Evolutionary conservation across 2,797 vertebrate species (phyloP), one percentile per base, ranked within the genome.

Genomic region (Glyptemys insculpta): DNA sequence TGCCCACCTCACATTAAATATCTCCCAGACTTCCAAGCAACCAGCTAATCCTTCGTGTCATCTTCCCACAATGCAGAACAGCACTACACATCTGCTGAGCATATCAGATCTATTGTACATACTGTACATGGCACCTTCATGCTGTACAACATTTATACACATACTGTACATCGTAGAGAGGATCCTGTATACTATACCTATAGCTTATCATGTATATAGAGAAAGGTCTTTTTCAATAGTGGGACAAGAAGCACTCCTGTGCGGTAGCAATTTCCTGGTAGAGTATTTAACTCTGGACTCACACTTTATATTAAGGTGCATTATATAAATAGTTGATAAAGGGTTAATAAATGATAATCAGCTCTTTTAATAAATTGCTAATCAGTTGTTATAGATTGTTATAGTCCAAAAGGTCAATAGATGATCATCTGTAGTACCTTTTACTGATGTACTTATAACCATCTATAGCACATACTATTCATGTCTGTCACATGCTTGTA

Each of bases 221-320:
- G 50, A 15, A 37, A 49, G 44, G n/a, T 23, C 72, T 2, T 5
- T 56, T 76, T 88, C 80, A 59, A 5, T 34, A 65, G 81, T 85
- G 57, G 79, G 47, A 37, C 44, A 1, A 5, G 41, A 78, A 81
- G 72, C 5, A 59, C 85, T 76, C 44, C 83, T 88, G 41, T 44
- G 41, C 37, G 6, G 54, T 21, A 3, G 81, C 92, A 37, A 25
- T 72, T 83, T 72, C 57, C 1, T 53, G 27, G 53, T 65, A 62
- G 72, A 5, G 92, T 59, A 88, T 41, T 87, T 94, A 87, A 87
- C 87, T 81, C 88, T 92, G 91, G 41, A 62, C 12, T 44, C 52
- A 1, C 83, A 65, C 62, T 53, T 87, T 37, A 37, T 44, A 16
- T 29, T 44, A 56, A 81, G 52, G 54, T 72, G 41, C 25, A 76